Percentiles rank a stretch among this genome's conserved stretches.
phyloP scores from a whole-genome alignment of 37 sponge, comb jelly and placozoan genomes.

The Cliona cf. orientalis region DNA sequence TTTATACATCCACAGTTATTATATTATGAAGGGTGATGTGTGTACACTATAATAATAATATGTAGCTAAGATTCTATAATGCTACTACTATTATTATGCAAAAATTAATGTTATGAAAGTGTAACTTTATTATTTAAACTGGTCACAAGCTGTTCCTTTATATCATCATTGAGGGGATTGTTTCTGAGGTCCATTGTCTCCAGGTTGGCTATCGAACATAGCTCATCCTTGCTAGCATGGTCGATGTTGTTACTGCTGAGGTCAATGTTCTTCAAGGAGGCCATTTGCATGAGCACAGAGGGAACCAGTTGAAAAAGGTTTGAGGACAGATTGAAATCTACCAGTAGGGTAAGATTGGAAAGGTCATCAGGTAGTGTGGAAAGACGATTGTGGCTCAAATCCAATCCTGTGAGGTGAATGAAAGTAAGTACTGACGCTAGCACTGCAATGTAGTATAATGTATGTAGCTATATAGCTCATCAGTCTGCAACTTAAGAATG shows the following conservation, averaged over 20 bases:
- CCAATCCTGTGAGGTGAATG: constrained; percentile 23
- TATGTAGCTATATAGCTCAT: too few relatives aligned
- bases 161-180: too few relatives aligned
- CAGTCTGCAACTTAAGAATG: too few relatives aligned
- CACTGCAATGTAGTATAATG: too few relatives aligned
- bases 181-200: constrained; percentile 8
- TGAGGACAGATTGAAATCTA: constrained; percentile 14
- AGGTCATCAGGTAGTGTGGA: constrained; percentile 34
- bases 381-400: constrained; percentile 44
- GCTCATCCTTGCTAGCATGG: constrained; percentile 16
- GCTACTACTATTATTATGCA: too few relatives aligned
- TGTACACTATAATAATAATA: too few relatives aligned
- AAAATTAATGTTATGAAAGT: too few relatives aligned
- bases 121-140: too few relatives aligned
- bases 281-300: constrained; percentile 13
- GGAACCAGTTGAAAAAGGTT: constrained; percentile 50
- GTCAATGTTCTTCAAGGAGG: constrained; percentile 25
- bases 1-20: too few relatives aligned
- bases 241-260: constrained; percentile 41
- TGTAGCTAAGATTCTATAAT: too few relatives aligned
- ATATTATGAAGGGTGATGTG: too few relatives aligned
- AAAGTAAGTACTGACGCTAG: background rate
- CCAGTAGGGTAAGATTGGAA: background rate
- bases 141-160: too few relatives aligned
- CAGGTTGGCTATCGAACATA: background rate